Evolutionary conservation across 2,888 invertebrate genomes (phyloP).

Genomic region (Zygogramma bicolorata): DNA sequence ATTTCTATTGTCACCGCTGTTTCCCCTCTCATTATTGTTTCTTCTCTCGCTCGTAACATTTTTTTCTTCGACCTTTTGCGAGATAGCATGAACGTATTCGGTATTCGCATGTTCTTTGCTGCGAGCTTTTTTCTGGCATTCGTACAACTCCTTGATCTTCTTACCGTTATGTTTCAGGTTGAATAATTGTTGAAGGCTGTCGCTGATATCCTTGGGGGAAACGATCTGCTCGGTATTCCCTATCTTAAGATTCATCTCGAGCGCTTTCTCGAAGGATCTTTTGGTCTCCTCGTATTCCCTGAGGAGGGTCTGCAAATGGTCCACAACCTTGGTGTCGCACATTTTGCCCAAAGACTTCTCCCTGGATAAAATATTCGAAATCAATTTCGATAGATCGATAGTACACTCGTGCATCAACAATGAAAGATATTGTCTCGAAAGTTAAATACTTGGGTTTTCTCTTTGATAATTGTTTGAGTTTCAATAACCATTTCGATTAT

Average conservation of each 20-base stretch:
- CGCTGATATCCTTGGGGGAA: conserved; percentile 51
- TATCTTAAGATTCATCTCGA: conserved; percentile 34
- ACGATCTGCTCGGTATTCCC: conserved; percentile 31
- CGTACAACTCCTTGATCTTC: conserved; percentile 56
- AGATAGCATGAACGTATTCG: conserved; percentile 48
- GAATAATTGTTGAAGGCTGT: conserved; percentile 50
- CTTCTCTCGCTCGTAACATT: not conserved
- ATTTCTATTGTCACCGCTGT: not conserved
- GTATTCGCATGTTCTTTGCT: conserved; percentile 49
- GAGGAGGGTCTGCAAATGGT: conserved; percentile 49
- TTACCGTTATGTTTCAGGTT: conserved; percentile 54
- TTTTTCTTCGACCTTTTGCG: not conserved
- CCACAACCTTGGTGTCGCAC: conserved; percentile 45
- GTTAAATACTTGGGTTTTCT: too few species aligned
- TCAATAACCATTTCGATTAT: too few species aligned
- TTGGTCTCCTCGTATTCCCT: conserved; percentile 53
- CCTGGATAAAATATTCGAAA: conserved; percentile 50
- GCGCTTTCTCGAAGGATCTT: conserved; percentile 48
- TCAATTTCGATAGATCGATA: too few species aligned
- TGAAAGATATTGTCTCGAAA: too few species aligned
- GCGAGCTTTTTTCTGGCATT: conserved; percentile 52
- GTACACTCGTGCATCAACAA: too few species aligned
- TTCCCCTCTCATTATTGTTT: too few species aligned
- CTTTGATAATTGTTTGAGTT: too few species aligned
- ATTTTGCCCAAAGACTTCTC: conserved; percentile 50